A percentile compares a stretch with the other conserved stretches of the same genome.
Conservation (phyloP, 2,888 invertebrate species). For the Agriopis marginaria region DNA sequence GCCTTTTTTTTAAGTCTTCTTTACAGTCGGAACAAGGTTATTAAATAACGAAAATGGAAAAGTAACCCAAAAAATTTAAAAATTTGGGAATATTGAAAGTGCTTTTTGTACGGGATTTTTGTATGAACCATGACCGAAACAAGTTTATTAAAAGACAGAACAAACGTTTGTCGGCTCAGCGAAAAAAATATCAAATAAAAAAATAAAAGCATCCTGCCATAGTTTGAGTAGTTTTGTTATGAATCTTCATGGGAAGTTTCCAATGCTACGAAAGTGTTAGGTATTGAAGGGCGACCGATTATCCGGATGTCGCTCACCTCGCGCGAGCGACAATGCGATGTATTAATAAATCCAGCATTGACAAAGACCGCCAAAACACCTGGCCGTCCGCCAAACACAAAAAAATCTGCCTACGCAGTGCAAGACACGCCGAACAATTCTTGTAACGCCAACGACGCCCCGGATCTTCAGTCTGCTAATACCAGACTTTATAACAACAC, state of each 20-base stretch:
- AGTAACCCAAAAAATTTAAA: too few relatives aligned
- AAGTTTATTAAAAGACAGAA: too few relatives aligned
- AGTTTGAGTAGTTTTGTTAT: background rate
- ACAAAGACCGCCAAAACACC: constrained; percentile 85
- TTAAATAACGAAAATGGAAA: too few relatives aligned
- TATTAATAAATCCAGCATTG: constrained; percentile 86
- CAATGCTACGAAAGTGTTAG: constrained; percentile 18
- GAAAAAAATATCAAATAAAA: too few relatives aligned
- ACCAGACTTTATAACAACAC: background rate
- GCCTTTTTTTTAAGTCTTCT: too few relatives aligned
- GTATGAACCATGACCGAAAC: too few relatives aligned
- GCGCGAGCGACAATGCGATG: constrained; percentile 69
- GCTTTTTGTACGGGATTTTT: too few relatives aligned
- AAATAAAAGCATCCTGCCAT: background rate
- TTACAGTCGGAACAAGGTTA: too few relatives aligned
- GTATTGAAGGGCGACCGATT: constrained; percentile 49
- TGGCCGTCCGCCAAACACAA: constrained; percentile 74
- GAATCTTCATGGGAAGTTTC: constrained; percentile 8
- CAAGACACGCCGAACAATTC: constrained; percentile 60
- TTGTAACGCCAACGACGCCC: constrained; percentile 60
- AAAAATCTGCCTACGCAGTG: constrained; percentile 73
- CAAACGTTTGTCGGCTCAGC: too few relatives aligned
- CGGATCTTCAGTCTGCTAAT: constrained; percentile 21
- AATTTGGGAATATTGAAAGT: too few relatives aligned
- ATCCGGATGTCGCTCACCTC: constrained; percentile 67